Base-by-base conservation (phyloP, 30 jellyfish, hydroid and myxozoan species). In the Chironex yamaguchii region DNA sequence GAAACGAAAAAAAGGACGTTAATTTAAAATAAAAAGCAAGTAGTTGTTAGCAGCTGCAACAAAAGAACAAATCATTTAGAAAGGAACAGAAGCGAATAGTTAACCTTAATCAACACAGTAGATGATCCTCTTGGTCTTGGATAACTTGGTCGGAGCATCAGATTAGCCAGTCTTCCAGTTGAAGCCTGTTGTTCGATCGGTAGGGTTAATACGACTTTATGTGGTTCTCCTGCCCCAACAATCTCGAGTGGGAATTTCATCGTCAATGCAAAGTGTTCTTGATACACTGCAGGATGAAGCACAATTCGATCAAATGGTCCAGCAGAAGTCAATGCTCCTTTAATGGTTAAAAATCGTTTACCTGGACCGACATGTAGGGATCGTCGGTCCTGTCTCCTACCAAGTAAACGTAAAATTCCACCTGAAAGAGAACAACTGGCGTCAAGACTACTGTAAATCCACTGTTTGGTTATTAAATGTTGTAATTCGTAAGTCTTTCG, bases 221-320 rank as follows among this genome's bases (percentile, higher is more conserved):
- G 72, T 67, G 97, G 90, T 29, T 91, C 97, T 27, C 84, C 97
- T 29, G 76, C 53, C 35, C 97, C 97, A 25, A 91, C 82, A 17
- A 91, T 83, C 23, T 90, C 97, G 20, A 84, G 30, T n/a, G 97
- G 97, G 36, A 83, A 84, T 52, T 91, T 91, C 52, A 91, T 21
- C 28, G 88, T 76, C 34, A 91, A 67, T 20, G 93, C 89, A 34
- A 81, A 84, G 22, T 77, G 79, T 33, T 91, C 97, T 49, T 91
- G 97, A 48, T 91, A 91, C 64, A 76, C 89, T 6, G 91, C 89
- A 4, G 96, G 91, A 29, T 83, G 84, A 0, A 91, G 71, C 3
- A 74, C 82, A 12, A 91, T 91, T 26, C 87, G 51, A 80, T 84
- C 97, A 35, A 52, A 91, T 0, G 97, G 96, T 33, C 66, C 64